These are phyloP conservation scores for Camponotus pennsylvanicus DNA, from an alignment of 1,140 invertebrate species.

Conservation along the genomic window DNA sequence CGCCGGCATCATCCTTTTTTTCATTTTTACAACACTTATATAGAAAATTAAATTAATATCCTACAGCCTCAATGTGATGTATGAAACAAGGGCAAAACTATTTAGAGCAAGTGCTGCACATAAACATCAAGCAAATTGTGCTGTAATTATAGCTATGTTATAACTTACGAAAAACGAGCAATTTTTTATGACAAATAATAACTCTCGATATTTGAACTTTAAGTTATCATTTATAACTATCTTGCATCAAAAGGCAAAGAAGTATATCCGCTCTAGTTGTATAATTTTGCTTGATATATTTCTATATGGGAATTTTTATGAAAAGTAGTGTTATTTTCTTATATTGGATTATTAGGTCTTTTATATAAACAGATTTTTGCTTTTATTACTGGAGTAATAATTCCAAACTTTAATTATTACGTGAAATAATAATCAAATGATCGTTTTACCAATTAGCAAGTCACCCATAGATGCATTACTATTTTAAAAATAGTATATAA, in stretches of 20 bases:
- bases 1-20: slow-evolving; percentile 12
- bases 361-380: too few relatives aligned
- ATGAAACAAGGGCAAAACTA: slow-evolving; percentile 36
- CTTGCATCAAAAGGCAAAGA: neutral
- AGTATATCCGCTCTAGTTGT: neutral
- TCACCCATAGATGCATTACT: neutral
- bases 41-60: slow-evolving; percentile 45
- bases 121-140: slow-evolving; percentile 12
- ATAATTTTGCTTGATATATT: neutral
- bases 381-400: too few relatives aligned
- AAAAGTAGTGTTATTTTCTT: too few relatives aligned
- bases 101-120: slow-evolving; percentile 19
- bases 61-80: slow-evolving; percentile 62
- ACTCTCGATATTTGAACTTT: neutral
- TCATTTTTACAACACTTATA: slow-evolving; percentile 31
- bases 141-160: neutral
- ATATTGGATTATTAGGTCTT: too few relatives aligned
- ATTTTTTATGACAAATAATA: neutral
- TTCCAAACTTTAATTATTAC: too few relatives aligned
- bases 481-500: slow-evolving; percentile 7
- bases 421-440: too few relatives aligned
- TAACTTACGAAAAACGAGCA: neutral
- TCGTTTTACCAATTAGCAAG: too few relatives aligned
- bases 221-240: neutral
- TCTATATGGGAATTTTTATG: too few relatives aligned